These are phyloP conservation scores for Zeus faber DNA, from an alignment of 2,113 vertebrate species.

Conservation along the genomic window DNA sequence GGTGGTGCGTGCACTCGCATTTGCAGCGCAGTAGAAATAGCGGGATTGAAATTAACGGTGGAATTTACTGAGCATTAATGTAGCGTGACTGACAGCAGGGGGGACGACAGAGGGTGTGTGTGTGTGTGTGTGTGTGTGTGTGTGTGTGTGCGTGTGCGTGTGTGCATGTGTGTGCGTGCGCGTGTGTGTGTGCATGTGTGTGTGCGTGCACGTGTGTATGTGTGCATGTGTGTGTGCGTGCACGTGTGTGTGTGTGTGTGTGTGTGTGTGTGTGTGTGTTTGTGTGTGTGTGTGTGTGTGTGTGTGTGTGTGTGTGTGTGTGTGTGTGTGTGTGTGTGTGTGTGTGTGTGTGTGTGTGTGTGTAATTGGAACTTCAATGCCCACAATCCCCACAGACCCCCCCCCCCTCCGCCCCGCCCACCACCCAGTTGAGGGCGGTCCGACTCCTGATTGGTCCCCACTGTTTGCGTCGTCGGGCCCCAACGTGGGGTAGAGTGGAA, in stretches of 20 bases:
- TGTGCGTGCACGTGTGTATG: background rate
- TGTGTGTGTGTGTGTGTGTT: background rate
- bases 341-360: slow-evolving; percentile 32
- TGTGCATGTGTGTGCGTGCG: background rate
- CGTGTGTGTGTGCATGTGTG: background rate
- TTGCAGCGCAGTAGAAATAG: slow-evolving; percentile 33
- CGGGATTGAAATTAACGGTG: slow-evolving; percentile 63
- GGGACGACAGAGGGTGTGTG: slow-evolving; percentile 17
- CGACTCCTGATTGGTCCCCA: slow-evolving; percentile 48
- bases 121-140: background rate
- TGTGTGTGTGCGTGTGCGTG: background rate
- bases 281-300: background rate
- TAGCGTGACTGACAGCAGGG: slow-evolving; percentile 70
- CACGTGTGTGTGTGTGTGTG: no score
- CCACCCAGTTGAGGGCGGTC: slow-evolving; percentile 49
- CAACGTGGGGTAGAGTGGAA: slow-evolving; percentile 70
- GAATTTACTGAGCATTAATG: slow-evolving; percentile 75
- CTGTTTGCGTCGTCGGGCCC: slow-evolving; percentile 39
- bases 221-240: background rate
- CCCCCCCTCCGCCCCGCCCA: slow-evolving; percentile 31
- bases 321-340: slow-evolving; percentile 1
- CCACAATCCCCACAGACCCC: slow-evolving; percentile 76
- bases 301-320: background rate
- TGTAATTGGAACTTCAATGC: slow-evolving; percentile 81
- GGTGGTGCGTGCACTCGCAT: slow-evolving; percentile 10